A percentile compares a stretch with the other conserved stretches of the same genome.
These are phyloP conservation scores for Molossus alvarezi DNA, from an alignment of 2,797 vertebrate genomes.

Conservation along the genomic window DNA sequence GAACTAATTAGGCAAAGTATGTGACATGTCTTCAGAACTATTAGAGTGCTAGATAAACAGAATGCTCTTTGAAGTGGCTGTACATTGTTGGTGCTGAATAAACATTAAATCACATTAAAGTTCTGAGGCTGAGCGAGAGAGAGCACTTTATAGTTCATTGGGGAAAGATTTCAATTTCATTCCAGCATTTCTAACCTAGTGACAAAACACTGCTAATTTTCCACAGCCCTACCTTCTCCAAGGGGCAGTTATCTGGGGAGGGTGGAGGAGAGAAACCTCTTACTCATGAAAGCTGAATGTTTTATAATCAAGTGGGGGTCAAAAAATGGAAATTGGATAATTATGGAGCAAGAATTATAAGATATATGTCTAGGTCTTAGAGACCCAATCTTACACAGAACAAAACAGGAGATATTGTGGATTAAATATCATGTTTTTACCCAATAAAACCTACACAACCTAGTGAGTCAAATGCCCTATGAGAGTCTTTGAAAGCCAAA, in stretches of 20 bases:
- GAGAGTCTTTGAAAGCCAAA: conserved; percentile 28
- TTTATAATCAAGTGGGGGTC: conserved; percentile 16
- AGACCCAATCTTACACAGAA: not conserved
- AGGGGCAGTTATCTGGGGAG: not conserved
- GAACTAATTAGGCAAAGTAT: conserved; percentile 54
- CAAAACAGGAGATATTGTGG: not conserved
- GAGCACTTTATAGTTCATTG: conserved; percentile 66
- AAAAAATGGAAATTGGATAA: conserved; percentile 36
- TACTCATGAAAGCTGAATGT: conserved; percentile 6
- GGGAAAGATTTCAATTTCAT: conserved; percentile 74
- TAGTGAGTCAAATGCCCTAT: conserved; percentile 39
- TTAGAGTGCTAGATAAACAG: conserved; percentile 77
- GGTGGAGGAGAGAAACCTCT: not conserved
- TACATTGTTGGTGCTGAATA: conserved; percentile 74
- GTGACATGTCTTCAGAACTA: conserved; percentile 70
- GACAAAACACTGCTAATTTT: conserved; percentile 71
- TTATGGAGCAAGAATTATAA: not conserved
- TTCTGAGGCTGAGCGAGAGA: conserved; percentile 65
- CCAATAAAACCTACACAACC: conserved; percentile 45
- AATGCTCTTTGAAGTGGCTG: conserved; percentile 74
- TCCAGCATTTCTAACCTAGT: conserved; percentile 53
- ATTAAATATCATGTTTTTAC: conserved; percentile 37
- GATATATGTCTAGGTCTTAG: not conserved
- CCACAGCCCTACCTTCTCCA: conserved; percentile 23
- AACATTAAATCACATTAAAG: conserved; percentile 78